Evolutionary conservation across 1,140 invertebrate genomes (phyloP), one percentile per base, ranked within the genome.

Genomic region (Riptortus pedestris): DNA sequence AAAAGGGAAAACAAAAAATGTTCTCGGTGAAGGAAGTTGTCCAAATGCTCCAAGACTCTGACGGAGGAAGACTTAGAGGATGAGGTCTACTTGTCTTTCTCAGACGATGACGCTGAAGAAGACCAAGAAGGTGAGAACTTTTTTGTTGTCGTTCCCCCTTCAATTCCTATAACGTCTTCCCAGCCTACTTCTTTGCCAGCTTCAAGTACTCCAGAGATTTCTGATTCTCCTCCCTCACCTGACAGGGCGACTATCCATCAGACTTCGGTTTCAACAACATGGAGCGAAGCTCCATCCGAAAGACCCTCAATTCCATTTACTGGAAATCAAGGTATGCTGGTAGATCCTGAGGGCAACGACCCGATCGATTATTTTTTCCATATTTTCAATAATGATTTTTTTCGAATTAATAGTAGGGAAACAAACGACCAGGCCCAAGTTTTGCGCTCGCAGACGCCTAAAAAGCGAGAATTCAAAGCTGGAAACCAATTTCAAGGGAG

Each of bases 141-240:
- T 52, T 11, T 52, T 52, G 16, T 52, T 7, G 5, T n/a, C 7
- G 7, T 14, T 33, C 9, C 60, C 22, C 14, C 28, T 55, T 2
- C 60, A 4, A n/a, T 43, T 63, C n/a, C 31, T n/a, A n/a, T n/a
- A n/a, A n/a, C n/a, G n/a, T n/a, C n/a, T 63, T 12, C 31, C 63
- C 51, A 61, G 63, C 22, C 47, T 59, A 43, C 60, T 43, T 12
- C 24, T 7, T 24, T 43, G 63, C 7, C 43, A 52, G 27, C 43
- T 66, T 20, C 38, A 60, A 29, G 18, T 3, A 60, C 52, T 27
- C 43, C 62, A 28, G 38, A 47, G 2, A 4, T 60, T n/a, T 59
- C 57, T 28, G 45, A 48, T 27, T n/a, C n/a, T n/a, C n/a, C n/a
- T n/a, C n/a, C n/a, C n/a, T n/a, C n/a, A n/a, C n/a, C n/a, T n/a